Conservation (phyloP, 2,797 vertebrate species). For the Labroides dimidiatus region DNA sequence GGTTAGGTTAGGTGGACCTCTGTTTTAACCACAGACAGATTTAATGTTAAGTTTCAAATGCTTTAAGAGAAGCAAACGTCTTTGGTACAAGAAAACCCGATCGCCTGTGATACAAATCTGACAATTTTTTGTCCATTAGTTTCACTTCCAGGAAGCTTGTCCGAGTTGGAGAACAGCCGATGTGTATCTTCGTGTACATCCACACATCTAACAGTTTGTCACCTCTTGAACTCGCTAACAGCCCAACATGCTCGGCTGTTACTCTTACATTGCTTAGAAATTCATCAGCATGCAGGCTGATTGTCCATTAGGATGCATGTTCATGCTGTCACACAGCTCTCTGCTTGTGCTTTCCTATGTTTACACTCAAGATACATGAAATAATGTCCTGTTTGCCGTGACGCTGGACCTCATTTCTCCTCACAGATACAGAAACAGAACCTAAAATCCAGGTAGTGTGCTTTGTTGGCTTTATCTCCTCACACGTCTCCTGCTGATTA, state of each 20-base stretch:
- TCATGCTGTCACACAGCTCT: conserved; percentile 54
- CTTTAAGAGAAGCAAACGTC: too few species aligned
- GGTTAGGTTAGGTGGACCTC: too few species aligned
- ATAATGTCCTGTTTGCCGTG: conserved; percentile 2
- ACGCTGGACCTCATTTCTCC: conserved; percentile 14
- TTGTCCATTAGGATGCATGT: conserved; percentile 69
- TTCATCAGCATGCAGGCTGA: conserved; percentile 56
- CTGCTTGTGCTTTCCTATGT: conserved; percentile 50
- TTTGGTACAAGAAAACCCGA: too few species aligned
- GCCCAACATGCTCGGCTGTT: conserved; percentile 45
- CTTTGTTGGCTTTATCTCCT: conserved; percentile 38
- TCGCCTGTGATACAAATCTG: too few species aligned
- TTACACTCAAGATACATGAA: conserved; percentile 34
- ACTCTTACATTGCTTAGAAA: conserved; percentile 46
- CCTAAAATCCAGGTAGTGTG: conserved; percentile 30
- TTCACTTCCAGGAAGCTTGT: too few species aligned
- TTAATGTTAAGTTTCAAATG: too few species aligned
- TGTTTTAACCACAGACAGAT: too few species aligned
- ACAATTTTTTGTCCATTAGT: too few species aligned
- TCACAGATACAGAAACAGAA: background rate
- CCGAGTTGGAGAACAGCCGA: too few species aligned
- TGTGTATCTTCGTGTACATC: too few species aligned
- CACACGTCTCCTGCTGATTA: conserved; percentile 56
- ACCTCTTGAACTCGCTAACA: conserved; percentile 59
- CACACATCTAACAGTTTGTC: conserved; percentile 38